A percentile compares a stretch with the other conserved stretches of the same genome.
phyloP scores from a whole-genome alignment of 2,888 invertebrate species.

The Onchidella celtica region DNA sequence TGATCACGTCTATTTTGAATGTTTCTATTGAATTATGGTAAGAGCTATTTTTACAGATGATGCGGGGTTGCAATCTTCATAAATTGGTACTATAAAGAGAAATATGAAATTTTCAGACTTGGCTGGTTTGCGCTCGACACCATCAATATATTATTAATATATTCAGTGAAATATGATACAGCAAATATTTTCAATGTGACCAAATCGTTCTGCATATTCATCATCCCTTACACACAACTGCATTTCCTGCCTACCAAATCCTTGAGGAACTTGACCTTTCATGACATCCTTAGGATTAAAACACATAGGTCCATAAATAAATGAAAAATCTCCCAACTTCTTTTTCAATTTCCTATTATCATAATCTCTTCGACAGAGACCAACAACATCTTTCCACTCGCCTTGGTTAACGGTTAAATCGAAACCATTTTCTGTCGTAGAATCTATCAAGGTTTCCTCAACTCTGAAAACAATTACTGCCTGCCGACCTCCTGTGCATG shows the following conservation, averaged over 20 bases:
- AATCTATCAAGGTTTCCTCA: not conserved
- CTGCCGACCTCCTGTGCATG: not conserved
- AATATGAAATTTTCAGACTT: no score
- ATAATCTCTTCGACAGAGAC: not conserved
- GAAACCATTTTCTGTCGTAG: not conserved
- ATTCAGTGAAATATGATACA: slow-evolving; percentile 7
- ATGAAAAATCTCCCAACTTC: not conserved
- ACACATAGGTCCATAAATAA: slow-evolving; percentile 1
- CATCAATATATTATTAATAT: no score
- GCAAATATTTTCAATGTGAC: not conserved
- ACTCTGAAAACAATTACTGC: not conserved
- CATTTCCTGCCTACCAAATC: not conserved
- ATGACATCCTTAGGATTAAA: not conserved
- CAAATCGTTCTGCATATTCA: slow-evolving; percentile 15
- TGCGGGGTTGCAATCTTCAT: no score
- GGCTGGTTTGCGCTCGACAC: no score
- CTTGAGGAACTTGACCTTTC: not conserved
- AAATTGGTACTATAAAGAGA: no score
- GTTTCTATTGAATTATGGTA: no score
- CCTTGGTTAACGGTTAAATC: not conserved
- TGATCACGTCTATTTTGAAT: no score
- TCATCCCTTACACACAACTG: slow-evolving; percentile 7
- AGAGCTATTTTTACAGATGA: no score
- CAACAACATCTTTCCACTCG: not conserved
- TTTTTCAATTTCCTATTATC: not conserved